phyloP scores from a whole-genome alignment of 2,113 vertebrate genomes.

The Hippocampus comes region DNA sequence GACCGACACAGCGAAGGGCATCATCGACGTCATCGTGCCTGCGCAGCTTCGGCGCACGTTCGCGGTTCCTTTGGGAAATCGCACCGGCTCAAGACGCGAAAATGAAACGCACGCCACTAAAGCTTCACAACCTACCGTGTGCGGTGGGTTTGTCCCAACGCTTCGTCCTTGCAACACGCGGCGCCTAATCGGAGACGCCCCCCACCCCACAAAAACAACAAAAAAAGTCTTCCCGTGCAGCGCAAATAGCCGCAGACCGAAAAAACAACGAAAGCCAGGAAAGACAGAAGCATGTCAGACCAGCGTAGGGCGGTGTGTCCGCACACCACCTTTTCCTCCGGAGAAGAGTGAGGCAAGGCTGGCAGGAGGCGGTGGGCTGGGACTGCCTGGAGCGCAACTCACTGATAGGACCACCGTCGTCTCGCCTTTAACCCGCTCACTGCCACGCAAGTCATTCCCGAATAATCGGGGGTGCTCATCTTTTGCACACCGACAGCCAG shows the following conservation, averaged over 20 bases:
- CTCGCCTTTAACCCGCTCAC: constrained; percentile 60
- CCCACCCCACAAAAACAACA: neutral
- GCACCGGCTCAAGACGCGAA: neutral
- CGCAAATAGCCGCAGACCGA: neutral
- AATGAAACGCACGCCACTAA: neutral
- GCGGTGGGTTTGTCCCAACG: neutral
- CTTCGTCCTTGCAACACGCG: neutral
- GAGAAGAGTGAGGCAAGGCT: constrained; percentile 17
- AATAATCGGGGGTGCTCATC: too few species aligned
- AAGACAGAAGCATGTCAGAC: constrained; percentile 45
- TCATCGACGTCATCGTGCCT: neutral
- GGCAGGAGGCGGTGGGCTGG: constrained; percentile 45
- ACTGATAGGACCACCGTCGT: constrained; percentile 50
- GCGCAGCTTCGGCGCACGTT: neutral
- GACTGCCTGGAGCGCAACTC: constrained; percentile 25
- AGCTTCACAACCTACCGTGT: neutral
- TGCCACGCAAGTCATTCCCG: constrained; percentile 24
- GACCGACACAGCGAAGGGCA: neutral
- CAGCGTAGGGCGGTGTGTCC: constrained; percentile 42
- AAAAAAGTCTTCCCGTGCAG: neutral
- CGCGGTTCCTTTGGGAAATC: neutral
- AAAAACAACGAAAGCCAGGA: neutral
- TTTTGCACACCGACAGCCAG: too few species aligned
- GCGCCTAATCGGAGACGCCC: neutral
- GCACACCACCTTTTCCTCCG: neutral